phyloP scores from a whole-genome alignment of 2,888 invertebrate species.

The Helicoverpa assulta region DNA sequence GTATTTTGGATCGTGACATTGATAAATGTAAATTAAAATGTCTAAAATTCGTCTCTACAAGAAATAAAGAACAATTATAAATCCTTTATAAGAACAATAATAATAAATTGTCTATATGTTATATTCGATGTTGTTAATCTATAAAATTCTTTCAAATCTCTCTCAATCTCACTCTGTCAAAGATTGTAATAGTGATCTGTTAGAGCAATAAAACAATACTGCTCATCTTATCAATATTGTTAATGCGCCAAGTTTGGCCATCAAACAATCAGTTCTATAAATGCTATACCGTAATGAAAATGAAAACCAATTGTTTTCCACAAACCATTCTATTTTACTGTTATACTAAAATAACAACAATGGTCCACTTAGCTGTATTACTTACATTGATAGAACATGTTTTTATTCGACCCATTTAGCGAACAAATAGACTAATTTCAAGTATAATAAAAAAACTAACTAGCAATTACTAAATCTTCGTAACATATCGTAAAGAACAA shows the following conservation, averaged over 20 bases:
- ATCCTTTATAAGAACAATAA: too few relatives aligned
- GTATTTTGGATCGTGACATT: background rate
- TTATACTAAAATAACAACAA: slow-evolving; percentile 13
- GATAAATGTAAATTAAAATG: background rate
- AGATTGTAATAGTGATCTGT: background rate
- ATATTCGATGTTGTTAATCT: too few relatives aligned
- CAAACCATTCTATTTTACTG: slow-evolving; percentile 6
- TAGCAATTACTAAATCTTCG: slow-evolving; percentile 13
- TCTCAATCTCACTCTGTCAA: background rate
- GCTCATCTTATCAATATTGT: background rate
- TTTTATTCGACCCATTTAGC: slow-evolving; percentile 28
- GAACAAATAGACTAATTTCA: slow-evolving; percentile 20
- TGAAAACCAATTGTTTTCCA: slow-evolving; percentile 27
- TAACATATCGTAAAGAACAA: slow-evolving; percentile 6
- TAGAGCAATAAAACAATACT: background rate
- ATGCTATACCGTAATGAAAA: slow-evolving; percentile 4
- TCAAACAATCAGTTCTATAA: slow-evolving; percentile 2
- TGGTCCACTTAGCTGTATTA: slow-evolving; percentile 20
- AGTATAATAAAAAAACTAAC: slow-evolving; percentile 28
- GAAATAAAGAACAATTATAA: too few relatives aligned
- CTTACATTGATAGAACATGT: slow-evolving; percentile 16
- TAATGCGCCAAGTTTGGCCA: background rate
- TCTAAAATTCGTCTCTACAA: background rate
- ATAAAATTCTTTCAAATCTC: too few relatives aligned
- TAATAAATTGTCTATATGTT: too few relatives aligned